Evolutionary conservation across 2,113 vertebrate species (phyloP), one percentile per base, ranked within the genome.

Genomic region (Syngnathus floridae): DNA sequence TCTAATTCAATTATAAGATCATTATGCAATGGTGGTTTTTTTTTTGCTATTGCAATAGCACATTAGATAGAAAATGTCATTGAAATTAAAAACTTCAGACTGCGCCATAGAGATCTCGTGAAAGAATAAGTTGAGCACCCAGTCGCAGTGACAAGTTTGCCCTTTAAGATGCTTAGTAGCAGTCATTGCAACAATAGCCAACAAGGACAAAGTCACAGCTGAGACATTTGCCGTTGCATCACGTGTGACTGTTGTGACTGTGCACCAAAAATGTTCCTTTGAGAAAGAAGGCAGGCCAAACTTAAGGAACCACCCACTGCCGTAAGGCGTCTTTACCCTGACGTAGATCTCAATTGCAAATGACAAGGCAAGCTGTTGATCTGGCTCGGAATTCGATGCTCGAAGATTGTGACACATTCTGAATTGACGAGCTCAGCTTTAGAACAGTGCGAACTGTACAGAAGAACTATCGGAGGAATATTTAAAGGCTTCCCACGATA

Each of bases 91-190:
- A 16, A 46, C 16, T 46, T 46, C 17, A 5, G 14, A 4, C 45
- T 46, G 14, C 17, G 51, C 51, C 10, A 21, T 9, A 22, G 9
- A 22, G 22, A n/a, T 52, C 51, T 26, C 3, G n/a, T 4, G 51
- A 55, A 48, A 48, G 1, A 26, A 13, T 43, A 80, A 86, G 70
- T 67, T 16, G 78, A 67, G 22, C 11, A 35, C 73, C 68, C 63
- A 57, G 72, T 66, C 5, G 0, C 26, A 45, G 51, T 3, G 21
- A 36, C 62, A 41, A 31, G 26, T 2, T 46, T 4, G 4, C 48
- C 19, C n/a, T 10, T 21, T 51, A n/a, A 9, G 48, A n/a, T n/a
- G 21, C 9, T 51, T 31, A 31, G 26, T 19, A n/a, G 19, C 46
- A 49, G 2, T n/a, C 4, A 49, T 1, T 49, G 19, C 19, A 19